phyloP scores from a whole-genome alignment of 2,113 vertebrate species.

The Copsychus sechellarum region DNA sequence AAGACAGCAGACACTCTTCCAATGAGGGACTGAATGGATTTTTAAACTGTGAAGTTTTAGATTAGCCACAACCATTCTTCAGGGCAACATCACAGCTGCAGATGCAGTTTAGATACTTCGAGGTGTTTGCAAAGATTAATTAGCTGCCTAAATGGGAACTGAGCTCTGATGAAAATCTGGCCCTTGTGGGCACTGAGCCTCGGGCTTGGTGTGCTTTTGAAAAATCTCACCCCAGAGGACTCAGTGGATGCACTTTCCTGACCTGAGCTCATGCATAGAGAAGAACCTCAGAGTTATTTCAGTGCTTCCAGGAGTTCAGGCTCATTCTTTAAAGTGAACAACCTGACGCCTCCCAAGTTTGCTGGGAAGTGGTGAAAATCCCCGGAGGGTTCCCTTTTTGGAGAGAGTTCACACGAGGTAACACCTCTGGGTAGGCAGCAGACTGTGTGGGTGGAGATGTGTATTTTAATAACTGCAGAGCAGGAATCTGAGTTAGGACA shows the following conservation, averaged over 20 bases:
- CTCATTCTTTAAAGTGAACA: slow-evolving; percentile 7
- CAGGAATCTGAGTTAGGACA: background rate
- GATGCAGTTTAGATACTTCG: slow-evolving; percentile 9
- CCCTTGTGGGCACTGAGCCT: slow-evolving; percentile 6
- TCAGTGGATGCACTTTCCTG: slow-evolving; percentile 7
- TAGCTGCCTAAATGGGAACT: slow-evolving; percentile 28
- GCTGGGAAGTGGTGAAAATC: background rate
- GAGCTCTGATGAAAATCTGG: slow-evolving; percentile 33
- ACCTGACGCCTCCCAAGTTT: background rate
- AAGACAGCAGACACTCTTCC: background rate
- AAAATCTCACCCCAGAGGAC: slow-evolving; percentile 39
- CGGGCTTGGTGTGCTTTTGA: background rate
- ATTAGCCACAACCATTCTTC: slow-evolving; percentile 17
- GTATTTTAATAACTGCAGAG: background rate
- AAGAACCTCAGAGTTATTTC: slow-evolving; percentile 24
- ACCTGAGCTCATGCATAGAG: slow-evolving; percentile 18
- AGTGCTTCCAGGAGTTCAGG: slow-evolving; percentile 6
- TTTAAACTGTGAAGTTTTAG: background rate
- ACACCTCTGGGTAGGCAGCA: background rate
- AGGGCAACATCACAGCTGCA: slow-evolving; percentile 19
- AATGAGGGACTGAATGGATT: background rate
- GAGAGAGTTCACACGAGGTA: background rate
- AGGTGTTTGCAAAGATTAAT: slow-evolving; percentile 59
- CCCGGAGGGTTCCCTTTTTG: background rate
- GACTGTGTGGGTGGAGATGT: background rate